Conservation (phyloP, 2,797 vertebrate genomes). For the Acropternis orthonyx region DNA sequence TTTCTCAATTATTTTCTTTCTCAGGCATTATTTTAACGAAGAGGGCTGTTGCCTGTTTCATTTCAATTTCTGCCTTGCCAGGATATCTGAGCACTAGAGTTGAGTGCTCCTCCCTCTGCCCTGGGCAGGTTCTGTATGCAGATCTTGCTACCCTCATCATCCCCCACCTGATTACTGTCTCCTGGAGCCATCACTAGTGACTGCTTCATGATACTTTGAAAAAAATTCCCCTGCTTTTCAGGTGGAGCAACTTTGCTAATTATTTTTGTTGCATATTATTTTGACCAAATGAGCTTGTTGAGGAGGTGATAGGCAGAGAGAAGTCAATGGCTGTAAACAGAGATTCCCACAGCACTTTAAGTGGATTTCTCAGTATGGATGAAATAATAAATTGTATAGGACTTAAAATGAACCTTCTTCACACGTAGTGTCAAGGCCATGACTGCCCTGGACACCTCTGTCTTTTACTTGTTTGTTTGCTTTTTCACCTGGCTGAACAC, state of each 20-base stretch:
- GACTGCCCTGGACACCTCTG: rapidly evolving
- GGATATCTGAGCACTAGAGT: rapidly evolving
- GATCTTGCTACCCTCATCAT: not conserved
- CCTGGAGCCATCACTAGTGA: not conserved
- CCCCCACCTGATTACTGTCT: not conserved
- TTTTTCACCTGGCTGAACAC: not conserved
- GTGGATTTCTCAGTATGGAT: not conserved
- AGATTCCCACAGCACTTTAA: not conserved
- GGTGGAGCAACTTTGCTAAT: not conserved
- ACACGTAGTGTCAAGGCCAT: not conserved
- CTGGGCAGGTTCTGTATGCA: not conserved
- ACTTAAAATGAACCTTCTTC: not conserved
- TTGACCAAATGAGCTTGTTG: not conserved
- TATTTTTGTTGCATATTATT: not conserved
- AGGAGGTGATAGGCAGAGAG: not conserved
- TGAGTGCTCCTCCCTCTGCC: not conserved
- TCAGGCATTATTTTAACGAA: not conserved
- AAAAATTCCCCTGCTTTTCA: not conserved
- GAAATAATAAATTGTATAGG: not conserved
- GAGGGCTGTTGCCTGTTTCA: not conserved
- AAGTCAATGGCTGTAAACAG: rapidly evolving
- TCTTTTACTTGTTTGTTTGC: not conserved
- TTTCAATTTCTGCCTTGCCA: not conserved
- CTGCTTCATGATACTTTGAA: not conserved
- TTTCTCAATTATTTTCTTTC: not conserved